A percentile compares a stretch with the other conserved stretches of the same genome.
Evolutionary conservation across 2,888 invertebrate species (phyloP).

Genomic region (Blomia tropicalis): DNA sequence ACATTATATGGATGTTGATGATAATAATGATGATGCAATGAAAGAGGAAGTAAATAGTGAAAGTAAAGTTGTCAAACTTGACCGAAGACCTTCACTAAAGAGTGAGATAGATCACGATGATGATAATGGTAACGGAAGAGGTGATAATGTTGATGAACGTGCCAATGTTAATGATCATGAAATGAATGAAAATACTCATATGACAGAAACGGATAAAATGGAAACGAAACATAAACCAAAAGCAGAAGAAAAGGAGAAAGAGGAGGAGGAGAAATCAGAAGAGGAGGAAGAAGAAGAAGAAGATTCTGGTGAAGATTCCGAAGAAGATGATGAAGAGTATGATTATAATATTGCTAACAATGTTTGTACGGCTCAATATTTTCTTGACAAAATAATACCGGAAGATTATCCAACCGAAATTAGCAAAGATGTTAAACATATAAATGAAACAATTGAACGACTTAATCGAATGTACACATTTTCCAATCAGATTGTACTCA

Average conservation of each 20-base stretch:
- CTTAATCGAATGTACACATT: constrained; percentile 7
- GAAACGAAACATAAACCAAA: background rate
- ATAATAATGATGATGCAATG: background rate
- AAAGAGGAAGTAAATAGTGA: background rate
- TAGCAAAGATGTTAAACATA: constrained; percentile 16
- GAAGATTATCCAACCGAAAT: constrained; percentile 14
- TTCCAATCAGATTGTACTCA: background rate
- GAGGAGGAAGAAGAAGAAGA: background rate
- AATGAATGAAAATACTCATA: background rate
- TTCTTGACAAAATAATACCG: constrained; percentile 6
- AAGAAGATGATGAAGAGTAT: background rate
- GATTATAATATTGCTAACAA: background rate
- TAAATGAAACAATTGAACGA: constrained; percentile 12
- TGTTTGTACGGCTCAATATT: constrained; percentile 3
- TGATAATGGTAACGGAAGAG: background rate
- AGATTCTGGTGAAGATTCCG: background rate
- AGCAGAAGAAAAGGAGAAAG: background rate
- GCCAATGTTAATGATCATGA: background rate
- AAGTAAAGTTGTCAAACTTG: background rate
- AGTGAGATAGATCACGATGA: too few species aligned
- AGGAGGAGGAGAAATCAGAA: background rate
- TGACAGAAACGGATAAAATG: background rate
- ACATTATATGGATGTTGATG: background rate
- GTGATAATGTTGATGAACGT: background rate
- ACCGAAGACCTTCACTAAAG: constrained; percentile 4